Conservation (phyloP, 2,888 invertebrate species). For the Miltochrista miniata region DNA sequence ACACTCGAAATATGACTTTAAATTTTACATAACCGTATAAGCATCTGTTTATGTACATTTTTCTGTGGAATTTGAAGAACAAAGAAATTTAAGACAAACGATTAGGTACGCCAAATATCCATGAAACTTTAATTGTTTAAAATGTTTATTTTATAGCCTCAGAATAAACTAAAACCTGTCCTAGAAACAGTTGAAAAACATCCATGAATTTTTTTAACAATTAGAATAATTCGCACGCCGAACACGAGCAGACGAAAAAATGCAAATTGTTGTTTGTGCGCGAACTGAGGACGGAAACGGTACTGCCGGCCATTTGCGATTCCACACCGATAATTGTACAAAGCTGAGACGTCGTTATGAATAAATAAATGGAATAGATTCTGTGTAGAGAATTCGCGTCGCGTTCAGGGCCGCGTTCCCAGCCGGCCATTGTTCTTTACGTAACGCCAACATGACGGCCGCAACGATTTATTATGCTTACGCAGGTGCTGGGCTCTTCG, state of each 20-base stretch:
- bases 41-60: background rate
- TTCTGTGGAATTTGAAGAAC: background rate
- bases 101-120: background rate
- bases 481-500: conserved; percentile 59
- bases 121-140: background rate
- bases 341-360: conserved; percentile 64
- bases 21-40: conserved; percentile 5
- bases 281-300: conserved; percentile 65
- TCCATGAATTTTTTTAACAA: conserved; percentile 13
- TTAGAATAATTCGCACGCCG: conserved; percentile 42
- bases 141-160: conserved; percentile 3
- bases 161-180: conserved; percentile 5
- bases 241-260: conserved; percentile 57
- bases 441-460: conserved; percentile 63
- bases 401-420: conserved; percentile 75
- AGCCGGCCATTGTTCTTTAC: conserved; percentile 78
- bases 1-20: conserved; percentile 16
- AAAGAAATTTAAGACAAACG: background rate
- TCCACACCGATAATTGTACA: conserved; percentile 65
- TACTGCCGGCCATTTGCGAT: conserved; percentile 67
- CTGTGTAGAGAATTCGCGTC: conserved; percentile 55
- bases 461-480: conserved; percentile 59
- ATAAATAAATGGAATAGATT: conserved; percentile 60
- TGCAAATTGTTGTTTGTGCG: conserved; percentile 67
- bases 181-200: conserved; percentile 7